Evolutionary conservation across 2,888 invertebrate genomes (phyloP), one percentile per base, ranked within the genome.

Genomic region (Dryobotodes eremita): DNA sequence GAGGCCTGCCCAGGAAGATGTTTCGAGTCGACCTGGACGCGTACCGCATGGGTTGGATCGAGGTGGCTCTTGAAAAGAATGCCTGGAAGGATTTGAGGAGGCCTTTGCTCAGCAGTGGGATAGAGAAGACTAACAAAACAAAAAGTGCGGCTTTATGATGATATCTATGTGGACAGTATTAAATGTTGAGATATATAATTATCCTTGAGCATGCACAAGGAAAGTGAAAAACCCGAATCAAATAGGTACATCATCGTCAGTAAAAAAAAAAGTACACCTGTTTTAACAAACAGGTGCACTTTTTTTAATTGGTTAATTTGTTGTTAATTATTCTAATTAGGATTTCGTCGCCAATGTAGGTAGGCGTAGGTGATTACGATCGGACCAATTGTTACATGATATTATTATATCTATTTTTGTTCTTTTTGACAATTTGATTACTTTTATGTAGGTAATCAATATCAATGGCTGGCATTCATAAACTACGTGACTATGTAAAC

Each of bases 301-400:
- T 77, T 64, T 42, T 77, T 31, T 31, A 61, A 78, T 77, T 64
- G 55, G 17, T 36, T 48, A 1, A 8, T 42, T 57, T 31, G 20
- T 70, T 8, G 42, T 61, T 31, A 42, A 57, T 65, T 20, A 57
- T 20, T 78, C 15, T 57, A 65, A 73, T 79, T 59, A 79, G 31
- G 10, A 36, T 46, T 31, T 50, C 50, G 57, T 59, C 50, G n/a
- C 2, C 50, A 57, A 11, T 20, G 15, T 57, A 48, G 23, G 26
- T 36, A 15, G 31, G 7, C 3, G 23, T 57, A 50, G 53, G 6
- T 36, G 55, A 79, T 79, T 79, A 65, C 13, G 15, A 13, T 20
- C 6, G 2, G 0, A 15, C 6, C 17, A 57, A 65, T 50, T 17
- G 10, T 65, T 59, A 4, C 17, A 10, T 53, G 13, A 20, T 15